phyloP scores from a whole-genome alignment of 2,888 invertebrate genomes.

The Lepidocyrtoides sp. region DNA sequence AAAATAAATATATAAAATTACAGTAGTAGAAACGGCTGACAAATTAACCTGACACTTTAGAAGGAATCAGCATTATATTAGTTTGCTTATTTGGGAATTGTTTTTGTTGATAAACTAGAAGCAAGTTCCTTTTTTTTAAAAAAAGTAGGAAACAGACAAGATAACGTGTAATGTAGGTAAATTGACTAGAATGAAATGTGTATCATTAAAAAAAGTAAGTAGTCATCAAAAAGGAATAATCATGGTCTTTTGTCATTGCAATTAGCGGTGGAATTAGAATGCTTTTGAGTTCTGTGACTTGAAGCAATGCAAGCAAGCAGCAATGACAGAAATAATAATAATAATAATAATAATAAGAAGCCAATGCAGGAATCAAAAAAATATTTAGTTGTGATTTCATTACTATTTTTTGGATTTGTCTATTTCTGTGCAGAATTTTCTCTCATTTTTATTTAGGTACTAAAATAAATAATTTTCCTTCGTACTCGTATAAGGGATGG shows the following conservation, averaged over 20 bases:
- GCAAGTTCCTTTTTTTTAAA: background rate
- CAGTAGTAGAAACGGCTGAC: slow-evolving; percentile 20
- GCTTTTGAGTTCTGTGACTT: background rate
- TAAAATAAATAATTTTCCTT: too few relatives aligned
- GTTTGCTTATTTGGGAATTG: background rate
- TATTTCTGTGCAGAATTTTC: background rate
- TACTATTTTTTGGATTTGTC: background rate
- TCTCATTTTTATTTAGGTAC: background rate
- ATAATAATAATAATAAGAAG: background rate
- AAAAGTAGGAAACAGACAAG: background rate
- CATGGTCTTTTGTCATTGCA: slow-evolving; percentile 27
- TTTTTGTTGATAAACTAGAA: slow-evolving; percentile 3
- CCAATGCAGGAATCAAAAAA: slow-evolving; percentile 11
- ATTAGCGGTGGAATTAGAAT: slow-evolving; percentile 5
- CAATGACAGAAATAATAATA: too few relatives aligned
- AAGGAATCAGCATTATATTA: background rate
- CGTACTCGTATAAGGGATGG: too few relatives aligned
- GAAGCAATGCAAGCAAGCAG: too few relatives aligned
- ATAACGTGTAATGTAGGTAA: background rate
- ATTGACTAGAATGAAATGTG: slow-evolving; percentile 26
- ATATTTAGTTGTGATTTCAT: background rate
- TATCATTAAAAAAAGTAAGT: slow-evolving; percentile 31
- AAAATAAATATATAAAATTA: slow-evolving; percentile 11
- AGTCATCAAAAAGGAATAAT: slow-evolving; percentile 17
- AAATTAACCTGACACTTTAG: slow-evolving; percentile 42